A percentile compares a stretch with the other conserved stretches of the same genome.
phyloP scores from a whole-genome alignment of 1,140 invertebrate genomes.

The Cyphomyrmex costatus region DNA sequence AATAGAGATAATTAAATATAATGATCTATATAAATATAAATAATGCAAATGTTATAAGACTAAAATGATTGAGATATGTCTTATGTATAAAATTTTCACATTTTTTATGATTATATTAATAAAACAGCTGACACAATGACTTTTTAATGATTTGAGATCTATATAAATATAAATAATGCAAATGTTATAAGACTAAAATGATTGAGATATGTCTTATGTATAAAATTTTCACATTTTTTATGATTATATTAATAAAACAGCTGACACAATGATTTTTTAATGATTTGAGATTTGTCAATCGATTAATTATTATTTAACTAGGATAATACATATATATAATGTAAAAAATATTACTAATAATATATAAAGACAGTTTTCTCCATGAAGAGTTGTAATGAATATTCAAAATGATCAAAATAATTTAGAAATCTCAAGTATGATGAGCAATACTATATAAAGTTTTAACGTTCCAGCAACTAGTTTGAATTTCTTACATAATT shows the following conservation, averaged over 20 bases:
- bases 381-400: not conserved
- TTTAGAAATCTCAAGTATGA: too few species aligned
- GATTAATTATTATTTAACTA: not conserved
- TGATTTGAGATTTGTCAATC: not conserved
- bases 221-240: slow-evolving; percentile 1
- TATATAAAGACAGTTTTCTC: not conserved
- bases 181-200: not conserved
- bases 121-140: not conserved
- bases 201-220: not conserved
- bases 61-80: not conserved
- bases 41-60: not conserved
- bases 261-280: not conserved
- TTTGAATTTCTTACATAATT: too few species aligned
- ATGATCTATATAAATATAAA: not conserved
- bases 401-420: not conserved
- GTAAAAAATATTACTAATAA: not conserved
- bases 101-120: not conserved
- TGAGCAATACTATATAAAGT: too few species aligned
- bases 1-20: not conserved
- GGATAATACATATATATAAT: not conserved
- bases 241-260: not conserved
- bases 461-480: too few species aligned
- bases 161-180: too few species aligned
- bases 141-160: not conserved
- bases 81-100: not conserved